A percentile compares a stretch with the other conserved stretches of the same genome.
phyloP scores from a whole-genome alignment of 2,888 invertebrate species.

The Parelbella ahira region DNA sequence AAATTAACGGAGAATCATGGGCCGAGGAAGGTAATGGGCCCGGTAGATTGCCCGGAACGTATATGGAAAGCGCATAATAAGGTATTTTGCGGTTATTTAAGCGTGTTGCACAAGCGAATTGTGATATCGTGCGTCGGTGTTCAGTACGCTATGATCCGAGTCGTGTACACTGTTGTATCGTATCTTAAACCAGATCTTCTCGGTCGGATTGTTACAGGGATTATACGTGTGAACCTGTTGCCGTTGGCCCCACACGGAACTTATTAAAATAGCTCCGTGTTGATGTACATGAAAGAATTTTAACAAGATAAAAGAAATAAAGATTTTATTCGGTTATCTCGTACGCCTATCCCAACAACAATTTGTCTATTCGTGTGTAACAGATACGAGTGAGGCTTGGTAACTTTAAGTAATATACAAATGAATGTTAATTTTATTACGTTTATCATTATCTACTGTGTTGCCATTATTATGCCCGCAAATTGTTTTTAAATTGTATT shows the following conservation, averaged over 20 bases:
- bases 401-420: too few species aligned
- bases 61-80: conserved; percentile 78
- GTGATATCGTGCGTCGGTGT: conserved; percentile 73
- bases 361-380: conserved; percentile 23
- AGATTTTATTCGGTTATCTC: conserved; percentile 25
- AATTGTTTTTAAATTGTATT: conserved; percentile 29
- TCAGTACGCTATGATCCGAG: conserved; percentile 47
- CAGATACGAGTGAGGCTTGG: too few species aligned
- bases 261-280: conserved; percentile 55
- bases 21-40: conserved; percentile 61
- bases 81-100: conserved; percentile 80
- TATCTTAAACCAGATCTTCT: conserved; percentile 68
- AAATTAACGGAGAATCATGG: conserved; percentile 71
- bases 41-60: conserved; percentile 70
- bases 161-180: conserved; percentile 55
- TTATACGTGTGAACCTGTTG: conserved; percentile 64
- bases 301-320: conserved; percentile 29
- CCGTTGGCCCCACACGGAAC: conserved; percentile 39
- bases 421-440: too few species aligned
- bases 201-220: conserved; percentile 62
- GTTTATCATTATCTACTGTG: conserved; percentile 12
- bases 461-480: conserved; percentile 14
- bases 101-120: conserved; percentile 73
- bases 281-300: conserved; percentile 22
- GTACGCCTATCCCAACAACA: conserved; percentile 20